Percentiles rank a stretch among this genome's conserved stretches.
Conservation (phyloP, 1,140 invertebrate species). For the Meteorus sp. region DNA sequence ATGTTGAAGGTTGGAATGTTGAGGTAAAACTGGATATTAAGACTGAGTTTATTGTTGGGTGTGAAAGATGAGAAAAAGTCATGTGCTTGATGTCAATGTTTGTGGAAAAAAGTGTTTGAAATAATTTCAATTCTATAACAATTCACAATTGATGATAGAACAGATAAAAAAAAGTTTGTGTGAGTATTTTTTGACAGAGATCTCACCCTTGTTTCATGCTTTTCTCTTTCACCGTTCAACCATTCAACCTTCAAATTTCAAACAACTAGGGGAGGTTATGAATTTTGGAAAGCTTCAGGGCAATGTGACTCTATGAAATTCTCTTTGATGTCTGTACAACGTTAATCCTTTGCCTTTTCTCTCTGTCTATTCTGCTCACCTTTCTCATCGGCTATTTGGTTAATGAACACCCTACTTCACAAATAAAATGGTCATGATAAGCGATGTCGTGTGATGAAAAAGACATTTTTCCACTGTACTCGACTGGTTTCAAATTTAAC, state of each 20-base stretch:
- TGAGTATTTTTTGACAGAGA: neutral
- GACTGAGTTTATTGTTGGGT: too few relatives aligned
- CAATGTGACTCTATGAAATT: constrained; percentile 34
- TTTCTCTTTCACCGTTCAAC: neutral
- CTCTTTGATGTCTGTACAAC: constrained; percentile 28
- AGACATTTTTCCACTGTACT: too few relatives aligned
- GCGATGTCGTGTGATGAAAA: neutral
- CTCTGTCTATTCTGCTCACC: neutral
- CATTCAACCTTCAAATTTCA: neutral
- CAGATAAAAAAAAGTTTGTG: neutral
- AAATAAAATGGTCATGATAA: too few relatives aligned
- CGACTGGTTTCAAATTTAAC: too few relatives aligned
- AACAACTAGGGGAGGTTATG: constrained; percentile 33
- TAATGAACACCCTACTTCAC: too few relatives aligned
- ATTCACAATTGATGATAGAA: neutral
- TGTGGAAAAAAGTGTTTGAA: neutral
- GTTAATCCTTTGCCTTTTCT: neutral
- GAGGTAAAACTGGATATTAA: too few relatives aligned
- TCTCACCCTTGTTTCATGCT: neutral
- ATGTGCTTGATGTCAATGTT: neutral
- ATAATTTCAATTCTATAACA: neutral
- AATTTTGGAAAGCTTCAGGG: constrained; percentile 35
- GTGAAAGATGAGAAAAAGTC: too few relatives aligned
- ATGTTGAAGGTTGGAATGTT: too few relatives aligned
- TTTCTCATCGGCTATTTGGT: neutral